phyloP scores from a whole-genome alignment of 2,888 invertebrate species.

The Papilio protenor region DNA sequence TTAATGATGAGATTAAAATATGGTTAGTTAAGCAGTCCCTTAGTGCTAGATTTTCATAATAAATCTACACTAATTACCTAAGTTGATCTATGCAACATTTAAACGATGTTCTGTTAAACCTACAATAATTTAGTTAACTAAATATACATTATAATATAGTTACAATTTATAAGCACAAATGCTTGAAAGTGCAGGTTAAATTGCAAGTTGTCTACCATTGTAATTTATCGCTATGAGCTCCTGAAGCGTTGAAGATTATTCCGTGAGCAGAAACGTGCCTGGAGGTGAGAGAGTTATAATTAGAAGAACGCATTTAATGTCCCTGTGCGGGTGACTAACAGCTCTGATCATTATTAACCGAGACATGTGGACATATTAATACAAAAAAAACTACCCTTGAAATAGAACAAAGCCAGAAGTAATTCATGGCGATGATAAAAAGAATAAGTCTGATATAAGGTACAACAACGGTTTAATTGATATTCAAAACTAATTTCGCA shows the following conservation, averaged over 20 bases:
- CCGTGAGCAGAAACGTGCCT: slow-evolving; percentile 50
- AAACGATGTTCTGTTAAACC: neutral
- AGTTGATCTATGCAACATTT: neutral
- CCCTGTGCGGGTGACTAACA: slow-evolving; percentile 66
- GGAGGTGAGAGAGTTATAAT: slow-evolving; percentile 57
- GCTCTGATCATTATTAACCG: slow-evolving; percentile 48
- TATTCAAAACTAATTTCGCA: slow-evolving; percentile 41
- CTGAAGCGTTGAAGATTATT: slow-evolving; percentile 42
- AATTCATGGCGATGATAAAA: neutral
- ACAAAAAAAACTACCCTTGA: neutral
- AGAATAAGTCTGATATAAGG: slow-evolving; percentile 1
- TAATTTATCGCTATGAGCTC: slow-evolving; percentile 33
- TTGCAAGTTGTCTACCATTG: slow-evolving; percentile 10
- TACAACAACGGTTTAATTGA: slow-evolving; percentile 19
- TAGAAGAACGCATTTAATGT: slow-evolving; percentile 60
- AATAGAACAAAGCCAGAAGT: neutral
- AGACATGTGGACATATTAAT: neutral
- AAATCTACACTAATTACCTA: neutral
- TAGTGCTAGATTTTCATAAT: neutral
- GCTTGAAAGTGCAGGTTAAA: slow-evolving; percentile 24
- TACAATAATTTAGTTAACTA: neutral
- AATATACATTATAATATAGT: neutral
- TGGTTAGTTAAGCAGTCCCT: neutral
- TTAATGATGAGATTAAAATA: neutral
- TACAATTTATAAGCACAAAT: neutral